Percentiles rank a stretch among this genome's conserved stretches.
These are phyloP conservation scores for Xenops minutus DNA, from an alignment of 2,797 vertebrate genomes.

Conservation along the genomic window DNA sequence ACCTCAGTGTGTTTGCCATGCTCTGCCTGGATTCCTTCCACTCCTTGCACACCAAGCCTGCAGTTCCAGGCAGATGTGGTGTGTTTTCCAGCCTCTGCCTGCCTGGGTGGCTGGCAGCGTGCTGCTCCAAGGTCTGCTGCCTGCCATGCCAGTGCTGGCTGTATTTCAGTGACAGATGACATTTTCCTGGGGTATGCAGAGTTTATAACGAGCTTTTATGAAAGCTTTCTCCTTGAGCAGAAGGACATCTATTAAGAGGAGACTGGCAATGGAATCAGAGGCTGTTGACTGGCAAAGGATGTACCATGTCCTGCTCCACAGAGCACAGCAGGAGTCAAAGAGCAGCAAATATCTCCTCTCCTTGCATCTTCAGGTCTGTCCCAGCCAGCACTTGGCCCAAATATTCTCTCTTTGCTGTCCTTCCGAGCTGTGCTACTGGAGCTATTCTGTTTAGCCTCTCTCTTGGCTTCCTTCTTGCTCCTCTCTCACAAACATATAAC, in stretches of 20 bases:
- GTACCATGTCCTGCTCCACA: neutral
- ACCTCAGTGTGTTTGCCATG: neutral
- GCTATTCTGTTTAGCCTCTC: neutral
- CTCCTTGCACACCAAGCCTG: neutral
- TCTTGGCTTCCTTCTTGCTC: neutral
- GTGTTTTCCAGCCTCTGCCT: neutral
- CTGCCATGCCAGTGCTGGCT: neutral
- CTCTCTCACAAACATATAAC: neutral
- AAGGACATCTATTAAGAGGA: neutral
- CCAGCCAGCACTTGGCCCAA: neutral
- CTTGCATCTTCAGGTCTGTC: neutral
- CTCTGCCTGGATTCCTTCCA: neutral
- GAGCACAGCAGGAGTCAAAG: neutral
- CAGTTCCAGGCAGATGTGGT: neutral
- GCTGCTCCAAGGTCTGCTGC: neutral
- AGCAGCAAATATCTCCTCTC: neutral
- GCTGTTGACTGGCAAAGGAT: neutral
- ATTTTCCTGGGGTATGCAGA: neutral
- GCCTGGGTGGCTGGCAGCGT: neutral
- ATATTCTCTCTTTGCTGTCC: neutral
- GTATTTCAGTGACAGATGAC: constrained; percentile 8
- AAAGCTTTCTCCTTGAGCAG: constrained; percentile 22
- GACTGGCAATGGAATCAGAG: neutral
- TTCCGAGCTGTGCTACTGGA: neutral
- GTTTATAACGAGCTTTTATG: neutral